A percentile compares a stretch with the other conserved stretches of the same genome.
phyloP scores from a whole-genome alignment of 2,113 vertebrate genomes.

The Bagarius yarrelli region DNA sequence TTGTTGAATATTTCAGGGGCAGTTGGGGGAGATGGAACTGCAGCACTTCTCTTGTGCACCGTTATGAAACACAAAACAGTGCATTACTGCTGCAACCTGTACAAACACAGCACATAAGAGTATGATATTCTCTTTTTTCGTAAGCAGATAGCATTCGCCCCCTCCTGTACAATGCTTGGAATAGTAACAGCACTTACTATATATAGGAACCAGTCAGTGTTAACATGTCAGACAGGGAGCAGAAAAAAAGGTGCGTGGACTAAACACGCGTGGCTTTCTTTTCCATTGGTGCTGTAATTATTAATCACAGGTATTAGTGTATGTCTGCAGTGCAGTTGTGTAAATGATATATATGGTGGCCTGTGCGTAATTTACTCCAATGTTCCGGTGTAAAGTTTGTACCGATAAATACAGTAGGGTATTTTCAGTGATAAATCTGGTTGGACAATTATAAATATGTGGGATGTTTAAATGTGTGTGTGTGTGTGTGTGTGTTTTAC shows the following conservation, averaged over 20 bases:
- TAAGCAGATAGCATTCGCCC: constrained; percentile 62
- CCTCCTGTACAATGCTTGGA: constrained; percentile 75
- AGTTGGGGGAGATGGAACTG: constrained; percentile 11
- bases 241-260: neutral
- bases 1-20: neutral
- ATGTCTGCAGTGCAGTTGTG: neutral
- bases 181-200: constrained; percentile 79
- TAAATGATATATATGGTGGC: neutral
- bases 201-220: constrained; percentile 78
- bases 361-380: neutral
- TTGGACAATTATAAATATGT: neutral
- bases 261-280: constrained; percentile 8
- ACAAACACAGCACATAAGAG: constrained; percentile 15
- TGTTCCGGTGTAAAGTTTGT: neutral
- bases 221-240: constrained; percentile 59
- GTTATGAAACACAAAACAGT: constrained; percentile 12
- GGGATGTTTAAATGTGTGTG: neutral
- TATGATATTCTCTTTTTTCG: constrained; percentile 60
- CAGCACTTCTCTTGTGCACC: neutral
- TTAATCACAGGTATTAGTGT: no score
- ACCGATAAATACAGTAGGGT: neutral
- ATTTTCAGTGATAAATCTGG: neutral
- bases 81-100: constrained; percentile 27
- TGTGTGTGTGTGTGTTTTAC: constrained; percentile 19
- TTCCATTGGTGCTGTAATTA: neutral